Evolutionary conservation across 2,888 invertebrate species (phyloP), one percentile per base, ranked within the genome.

Genomic region (Rhingia campestris): DNA sequence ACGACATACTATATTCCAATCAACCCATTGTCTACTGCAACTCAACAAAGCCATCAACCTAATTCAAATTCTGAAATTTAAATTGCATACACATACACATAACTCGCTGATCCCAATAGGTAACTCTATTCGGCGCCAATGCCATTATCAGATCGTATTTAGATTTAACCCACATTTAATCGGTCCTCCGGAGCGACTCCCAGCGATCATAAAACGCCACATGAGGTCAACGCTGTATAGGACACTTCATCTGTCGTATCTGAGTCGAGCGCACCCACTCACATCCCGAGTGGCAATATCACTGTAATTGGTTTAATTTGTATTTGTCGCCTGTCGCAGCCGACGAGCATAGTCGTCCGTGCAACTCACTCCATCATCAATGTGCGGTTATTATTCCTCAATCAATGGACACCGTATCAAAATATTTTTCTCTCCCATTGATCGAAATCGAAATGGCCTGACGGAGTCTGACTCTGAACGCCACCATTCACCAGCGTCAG

Each of bases 141-240:
- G 30, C 64, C 43, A 56, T 75, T 84, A 84, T 84, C 84, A 84
- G 84, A 84, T 84, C 70, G 80, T 75, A 84, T 80, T 66, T 61
- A 66, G 74, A 80, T 61, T 70, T 80, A 84, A 80, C 84, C 84
- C 84, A 84, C 84, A 80, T 80, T 80, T 84, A 84, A 84, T 64
- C 70, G 80, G 47, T 75, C 54, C 61, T 66, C 70, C 32, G 43
- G 56, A 74, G 69, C 67, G 67, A 64, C 64, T 73, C 67, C 10
- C 54, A 58, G 47, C 56, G 69, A 67, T 64, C 69, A 69, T 74
- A 70, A 70, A 53, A 64, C 58, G 30, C 82, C 79, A 33, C 82
- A 82, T 77, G 82, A 63, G 79, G 79, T 84, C 82, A 79, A 72
- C 67, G 12, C 77, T 59, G 37, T 49, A 64, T 14, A 32, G 6